Conservation (phyloP, 2,797 vertebrate genomes). For the Enteromius paludinosus region DNA sequence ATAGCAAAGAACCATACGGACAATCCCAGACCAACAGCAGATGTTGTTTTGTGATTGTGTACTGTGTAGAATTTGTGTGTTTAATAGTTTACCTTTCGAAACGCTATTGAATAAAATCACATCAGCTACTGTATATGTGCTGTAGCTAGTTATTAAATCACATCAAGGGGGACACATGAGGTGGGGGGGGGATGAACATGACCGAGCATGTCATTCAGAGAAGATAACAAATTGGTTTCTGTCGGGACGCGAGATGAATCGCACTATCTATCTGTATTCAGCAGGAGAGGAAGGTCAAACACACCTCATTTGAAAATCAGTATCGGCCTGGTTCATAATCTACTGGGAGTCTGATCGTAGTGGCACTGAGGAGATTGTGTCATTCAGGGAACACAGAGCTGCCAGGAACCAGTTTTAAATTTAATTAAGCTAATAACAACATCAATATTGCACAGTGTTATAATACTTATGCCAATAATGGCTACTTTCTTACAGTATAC, state of each 20-base stretch:
- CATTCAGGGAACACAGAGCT: slow-evolving; percentile 72
- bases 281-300: slow-evolving; percentile 79
- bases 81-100: not conserved
- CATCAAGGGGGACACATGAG: not conserved
- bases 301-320: slow-evolving; percentile 84
- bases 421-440: slow-evolving; percentile 3
- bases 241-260: slow-evolving; percentile 70
- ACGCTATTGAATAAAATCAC: not conserved
- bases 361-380: slow-evolving; percentile 74
- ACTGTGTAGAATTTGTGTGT: not conserved
- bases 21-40: slow-evolving; percentile 20
- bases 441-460: not conserved
- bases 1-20: slow-evolving; percentile 37
- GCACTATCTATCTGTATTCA: slow-evolving; percentile 80
- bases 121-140: not conserved
- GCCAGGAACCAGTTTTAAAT: slow-evolving; percentile 9
- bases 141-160: slow-evolving; percentile 3
- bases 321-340: slow-evolving; percentile 78
- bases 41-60: not conserved
- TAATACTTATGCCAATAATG: not conserved
- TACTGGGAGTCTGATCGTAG: slow-evolving; percentile 76
- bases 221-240: slow-evolving; percentile 69
- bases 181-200: not conserved
- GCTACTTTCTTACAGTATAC: not conserved
- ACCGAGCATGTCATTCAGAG: slow-evolving; percentile 7